Evolutionary conservation across 2,888 invertebrate species (phyloP).

Genomic region (Drosophila prolongata): DNA sequence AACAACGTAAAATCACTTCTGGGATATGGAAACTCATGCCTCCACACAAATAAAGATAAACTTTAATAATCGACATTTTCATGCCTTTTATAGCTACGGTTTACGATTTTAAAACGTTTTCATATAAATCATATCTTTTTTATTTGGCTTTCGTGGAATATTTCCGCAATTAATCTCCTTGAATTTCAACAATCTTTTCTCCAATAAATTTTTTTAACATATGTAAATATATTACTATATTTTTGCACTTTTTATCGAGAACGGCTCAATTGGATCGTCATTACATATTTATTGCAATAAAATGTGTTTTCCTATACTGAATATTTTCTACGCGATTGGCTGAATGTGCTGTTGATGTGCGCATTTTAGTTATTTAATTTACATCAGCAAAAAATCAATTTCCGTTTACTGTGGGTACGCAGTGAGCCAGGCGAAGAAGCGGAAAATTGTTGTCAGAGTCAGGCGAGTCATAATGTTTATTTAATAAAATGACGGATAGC

Average conservation of each 20-base stretch:
- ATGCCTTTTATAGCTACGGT: not conserved
- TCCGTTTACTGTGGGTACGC: not conserved
- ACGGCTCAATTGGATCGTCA: constrained; percentile 7
- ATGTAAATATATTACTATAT: not conserved
- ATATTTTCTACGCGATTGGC: constrained; percentile 32
- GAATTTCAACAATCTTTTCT: not conserved
- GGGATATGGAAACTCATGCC: too few species aligned
- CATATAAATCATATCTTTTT: not conserved
- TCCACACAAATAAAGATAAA: not conserved
- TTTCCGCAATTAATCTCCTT: not conserved
- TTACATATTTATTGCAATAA: constrained; percentile 20
- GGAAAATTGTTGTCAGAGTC: constrained; percentile 5
- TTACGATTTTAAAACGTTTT: not conserved
- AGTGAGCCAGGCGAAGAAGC: constrained; percentile 1
- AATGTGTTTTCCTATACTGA: not conserved
- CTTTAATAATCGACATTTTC: not conserved
- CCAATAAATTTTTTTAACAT: not conserved
- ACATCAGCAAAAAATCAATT: constrained; percentile 38
- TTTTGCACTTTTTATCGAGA: constrained; percentile 25
- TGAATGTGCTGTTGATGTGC: constrained; percentile 12
- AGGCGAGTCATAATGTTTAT: constrained; percentile 31
- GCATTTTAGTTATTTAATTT: constrained; percentile 39
- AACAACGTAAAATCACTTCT: too few species aligned
- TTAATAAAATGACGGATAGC: constrained; percentile 15
- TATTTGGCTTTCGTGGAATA: not conserved